A percentile compares a stretch with the other conserved stretches of the same genome.
These are phyloP conservation scores for Pseudocheirus occidentalis DNA, from an alignment of 2,797 vertebrate species.

Conservation along the genomic window DNA sequence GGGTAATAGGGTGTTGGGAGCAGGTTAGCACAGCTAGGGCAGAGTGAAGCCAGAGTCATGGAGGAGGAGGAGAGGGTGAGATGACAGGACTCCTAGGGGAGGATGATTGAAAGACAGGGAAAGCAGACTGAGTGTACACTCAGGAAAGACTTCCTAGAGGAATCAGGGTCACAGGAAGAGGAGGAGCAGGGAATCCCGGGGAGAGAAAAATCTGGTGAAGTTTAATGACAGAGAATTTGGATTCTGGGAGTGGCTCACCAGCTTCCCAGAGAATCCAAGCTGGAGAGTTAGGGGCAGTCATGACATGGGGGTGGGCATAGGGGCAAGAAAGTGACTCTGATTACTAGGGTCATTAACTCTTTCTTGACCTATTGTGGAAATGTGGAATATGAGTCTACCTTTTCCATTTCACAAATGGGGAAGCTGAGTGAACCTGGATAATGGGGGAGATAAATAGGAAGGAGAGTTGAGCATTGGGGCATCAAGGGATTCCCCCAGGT, in stretches of 20 bases:
- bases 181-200: not conserved
- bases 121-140: not conserved
- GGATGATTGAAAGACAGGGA: not conserved
- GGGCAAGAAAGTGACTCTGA: not conserved
- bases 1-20: not conserved
- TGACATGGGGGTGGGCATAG: not conserved
- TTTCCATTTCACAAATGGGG: not conserved
- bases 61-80: not conserved
- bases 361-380: not conserved
- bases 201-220: not conserved
- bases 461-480: not conserved
- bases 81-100: not conserved
- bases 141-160: slow-evolving; percentile 17
- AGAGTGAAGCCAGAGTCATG: not conserved
- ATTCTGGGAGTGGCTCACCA: not conserved
- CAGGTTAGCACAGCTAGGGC: not conserved
- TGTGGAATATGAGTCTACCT: not conserved
- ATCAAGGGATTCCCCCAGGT: not conserved
- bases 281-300: not conserved
- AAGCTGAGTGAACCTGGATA: not conserved
- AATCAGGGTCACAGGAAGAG: not conserved
- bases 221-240: not conserved
- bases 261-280: not conserved
- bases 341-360: not conserved
- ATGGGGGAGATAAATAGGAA: not conserved